phyloP scores from a whole-genome alignment of 2,888 invertebrate genomes.

The Catocala sponsa region DNA sequence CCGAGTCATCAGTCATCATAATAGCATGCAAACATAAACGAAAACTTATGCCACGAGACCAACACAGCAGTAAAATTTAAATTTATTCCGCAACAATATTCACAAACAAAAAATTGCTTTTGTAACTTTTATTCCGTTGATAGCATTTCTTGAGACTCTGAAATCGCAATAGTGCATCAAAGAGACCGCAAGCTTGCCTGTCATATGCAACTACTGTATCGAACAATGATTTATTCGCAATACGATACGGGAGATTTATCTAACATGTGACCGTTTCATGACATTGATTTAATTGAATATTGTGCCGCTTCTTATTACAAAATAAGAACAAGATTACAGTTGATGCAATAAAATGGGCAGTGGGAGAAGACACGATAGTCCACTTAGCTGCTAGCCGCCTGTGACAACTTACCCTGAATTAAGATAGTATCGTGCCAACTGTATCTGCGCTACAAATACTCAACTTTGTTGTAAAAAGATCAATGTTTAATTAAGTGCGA shows the following conservation, averaged over 20 bases:
- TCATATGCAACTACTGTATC: slow-evolving; percentile 57
- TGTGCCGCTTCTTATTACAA: slow-evolving; percentile 64
- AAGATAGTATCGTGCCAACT: slow-evolving; percentile 42
- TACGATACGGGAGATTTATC: slow-evolving; percentile 49
- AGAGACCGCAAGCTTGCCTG: slow-evolving; percentile 52
- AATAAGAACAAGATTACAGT: slow-evolving; percentile 64
- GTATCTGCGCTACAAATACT: slow-evolving; percentile 46
- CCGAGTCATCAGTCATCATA: too few species aligned
- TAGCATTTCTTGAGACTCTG: slow-evolving; percentile 12
- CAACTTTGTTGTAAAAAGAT: slow-evolving; percentile 57
- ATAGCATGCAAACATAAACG: too few species aligned
- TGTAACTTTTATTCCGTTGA: too few species aligned
- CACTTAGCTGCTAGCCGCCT: slow-evolving; percentile 64
- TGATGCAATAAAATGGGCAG: slow-evolving; percentile 64
- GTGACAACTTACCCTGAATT: slow-evolving; percentile 64
- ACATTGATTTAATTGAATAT: slow-evolving; percentile 63
- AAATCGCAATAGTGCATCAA: slow-evolving; percentile 20
- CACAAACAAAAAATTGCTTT: too few species aligned
- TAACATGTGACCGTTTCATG: slow-evolving; percentile 43
- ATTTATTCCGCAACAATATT: too few species aligned
- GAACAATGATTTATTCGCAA: slow-evolving; percentile 53
- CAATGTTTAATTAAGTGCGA: slow-evolving; percentile 59
- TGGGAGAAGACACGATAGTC: slow-evolving; percentile 73
- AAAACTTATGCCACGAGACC: too few species aligned
- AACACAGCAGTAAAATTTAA: too few species aligned